Conservation (phyloP, 2,797 vertebrate genomes). For the Threskiornis aethiopicus region DNA sequence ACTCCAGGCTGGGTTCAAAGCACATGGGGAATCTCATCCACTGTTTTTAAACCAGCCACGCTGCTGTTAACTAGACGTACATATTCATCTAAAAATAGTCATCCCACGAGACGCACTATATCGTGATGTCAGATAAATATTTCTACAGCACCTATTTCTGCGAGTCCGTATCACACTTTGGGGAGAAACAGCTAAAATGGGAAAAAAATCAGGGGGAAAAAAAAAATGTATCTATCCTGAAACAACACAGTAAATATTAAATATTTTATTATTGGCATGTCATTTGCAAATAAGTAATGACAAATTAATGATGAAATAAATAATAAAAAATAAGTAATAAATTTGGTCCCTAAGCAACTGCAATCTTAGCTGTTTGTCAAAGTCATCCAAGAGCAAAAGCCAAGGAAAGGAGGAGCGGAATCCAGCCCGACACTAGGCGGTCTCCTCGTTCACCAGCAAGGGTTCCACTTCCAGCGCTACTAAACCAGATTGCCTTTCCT, state of each 20-base stretch:
- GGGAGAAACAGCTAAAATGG: background rate
- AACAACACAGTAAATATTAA: background rate
- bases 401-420: background rate
- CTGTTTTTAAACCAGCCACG: background rate
- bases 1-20: background rate
- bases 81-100: background rate
- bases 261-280: background rate
- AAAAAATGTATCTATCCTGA: background rate
- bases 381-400: background rate
- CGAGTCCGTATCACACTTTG: background rate
- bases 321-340: background rate
- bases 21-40: background rate
- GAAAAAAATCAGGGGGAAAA: background rate
- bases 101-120: background rate
- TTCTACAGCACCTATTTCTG: background rate
- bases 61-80: background rate
- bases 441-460: slow-evolving; percentile 66
- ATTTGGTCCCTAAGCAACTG: background rate
- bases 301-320: background rate
- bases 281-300: background rate
- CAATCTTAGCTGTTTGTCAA: background rate
- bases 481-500: background rate
- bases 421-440: background rate
- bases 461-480: slow-evolving; percentile 69
- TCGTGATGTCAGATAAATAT: background rate